phyloP scores from a whole-genome alignment of 2,888 invertebrate genomes.

The Aelia acuminata region DNA sequence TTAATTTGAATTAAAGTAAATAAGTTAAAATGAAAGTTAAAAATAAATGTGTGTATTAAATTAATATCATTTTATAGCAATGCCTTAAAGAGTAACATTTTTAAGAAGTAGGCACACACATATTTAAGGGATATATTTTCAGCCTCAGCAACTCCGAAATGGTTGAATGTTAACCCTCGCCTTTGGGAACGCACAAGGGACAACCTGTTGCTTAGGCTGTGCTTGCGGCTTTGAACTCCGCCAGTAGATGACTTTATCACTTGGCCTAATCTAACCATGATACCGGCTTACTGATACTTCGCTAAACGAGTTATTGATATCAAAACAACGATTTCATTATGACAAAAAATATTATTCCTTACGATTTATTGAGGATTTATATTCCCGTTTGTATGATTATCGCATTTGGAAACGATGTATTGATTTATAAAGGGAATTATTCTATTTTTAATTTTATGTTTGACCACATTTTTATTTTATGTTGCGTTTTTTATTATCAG shows the following conservation, averaged over 20 bases:
- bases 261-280: slow-evolving; percentile 7
- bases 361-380: too few species aligned
- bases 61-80: too few species aligned
- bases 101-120: not conserved
- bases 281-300: not conserved
- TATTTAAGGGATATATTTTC: not conserved
- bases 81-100: not conserved
- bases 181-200: not conserved
- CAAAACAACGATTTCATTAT: not conserved
- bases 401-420: too few species aligned
- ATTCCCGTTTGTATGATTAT: too few species aligned
- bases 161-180: not conserved
- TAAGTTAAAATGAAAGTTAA: too few species aligned
- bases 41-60: too few species aligned
- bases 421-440: too few species aligned
- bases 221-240: not conserved
- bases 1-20: too few species aligned
- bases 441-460: too few species aligned
- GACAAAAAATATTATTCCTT: too few species aligned
- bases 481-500: too few species aligned
- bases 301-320: not conserved
- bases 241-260: slow-evolving; percentile 20
- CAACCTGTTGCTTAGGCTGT: slow-evolving; percentile 6
- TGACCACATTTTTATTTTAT: too few species aligned
- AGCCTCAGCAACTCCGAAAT: not conserved